Conservation (phyloP, 2,113 vertebrate genomes). For the Pseudorhombus dupliciocellatus region DNA sequence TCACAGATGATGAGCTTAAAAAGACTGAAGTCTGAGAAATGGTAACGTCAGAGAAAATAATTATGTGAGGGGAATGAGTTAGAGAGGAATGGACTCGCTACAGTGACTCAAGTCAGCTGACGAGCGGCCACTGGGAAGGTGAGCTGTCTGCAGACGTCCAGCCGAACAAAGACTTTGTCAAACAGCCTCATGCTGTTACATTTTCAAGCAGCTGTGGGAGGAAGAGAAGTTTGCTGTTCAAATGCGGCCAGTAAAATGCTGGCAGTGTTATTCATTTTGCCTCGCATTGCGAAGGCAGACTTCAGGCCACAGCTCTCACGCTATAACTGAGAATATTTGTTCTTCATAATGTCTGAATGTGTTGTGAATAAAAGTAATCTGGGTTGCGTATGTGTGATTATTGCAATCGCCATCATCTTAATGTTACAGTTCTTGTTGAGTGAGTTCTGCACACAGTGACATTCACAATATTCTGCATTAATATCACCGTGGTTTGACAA, state of each 20-base stretch:
- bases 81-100: background rate
- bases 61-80: background rate
- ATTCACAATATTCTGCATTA: slow-evolving; percentile 20
- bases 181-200: background rate
- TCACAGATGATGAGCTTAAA: background rate
- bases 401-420: background rate
- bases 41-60: background rate
- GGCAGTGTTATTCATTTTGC: background rate
- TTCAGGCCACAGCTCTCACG: background rate
- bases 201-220: background rate
- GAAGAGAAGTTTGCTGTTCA: background rate
- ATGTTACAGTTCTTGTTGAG: background rate
- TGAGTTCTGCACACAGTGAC: background rate
- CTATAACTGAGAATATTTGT: no score
- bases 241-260: background rate
- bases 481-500: slow-evolving; percentile 5
- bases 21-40: background rate
- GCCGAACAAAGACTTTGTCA: background rate
- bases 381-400: background rate
- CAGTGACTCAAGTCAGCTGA: slow-evolving; percentile 1
- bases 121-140: background rate
- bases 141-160: background rate
- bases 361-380: background rate
- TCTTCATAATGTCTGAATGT: background rate
- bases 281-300: background rate